These are phyloP conservation scores for Leptinotarsa peninsularis DNA, from an alignment of 2,888 invertebrate species.

Conservation along the genomic window DNA sequence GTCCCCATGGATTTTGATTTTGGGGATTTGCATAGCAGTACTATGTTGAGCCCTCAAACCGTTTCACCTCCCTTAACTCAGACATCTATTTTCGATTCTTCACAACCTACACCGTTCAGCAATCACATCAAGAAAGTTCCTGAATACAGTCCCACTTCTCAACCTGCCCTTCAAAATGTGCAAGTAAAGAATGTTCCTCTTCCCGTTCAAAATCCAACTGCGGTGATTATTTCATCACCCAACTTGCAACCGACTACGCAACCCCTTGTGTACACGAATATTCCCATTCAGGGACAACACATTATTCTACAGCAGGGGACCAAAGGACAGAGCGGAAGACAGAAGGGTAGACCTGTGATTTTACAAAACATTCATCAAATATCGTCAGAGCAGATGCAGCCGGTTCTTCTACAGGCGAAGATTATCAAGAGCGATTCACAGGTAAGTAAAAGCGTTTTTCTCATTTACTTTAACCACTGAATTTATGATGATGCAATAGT, in stretches of 20 bases:
- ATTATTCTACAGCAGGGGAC: conserved; percentile 51
- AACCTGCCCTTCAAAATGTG: conserved; percentile 46
- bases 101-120: conserved; percentile 55
- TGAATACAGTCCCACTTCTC: conserved; percentile 47
- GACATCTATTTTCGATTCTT: conserved; percentile 38
- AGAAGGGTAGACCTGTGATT: conserved; percentile 57
- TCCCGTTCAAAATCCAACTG: conserved; percentile 50
- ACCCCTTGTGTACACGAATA: conserved; percentile 60
- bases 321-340: conserved; percentile 28
- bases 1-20: conserved; percentile 68
- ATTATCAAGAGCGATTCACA: conserved; percentile 65
- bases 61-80: conserved; percentile 42
- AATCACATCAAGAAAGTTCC: conserved; percentile 39
- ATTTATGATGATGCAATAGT: conserved; percentile 5
- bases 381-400: conserved; percentile 63
- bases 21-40: conserved; percentile 58
- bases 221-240: conserved; percentile 58
- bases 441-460: conserved; percentile 20
- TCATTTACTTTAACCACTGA: background rate
- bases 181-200: conserved; percentile 48
- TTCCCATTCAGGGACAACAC: conserved; percentile 54
- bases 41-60: conserved; percentile 54
- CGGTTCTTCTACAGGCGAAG: conserved; percentile 77
- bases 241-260: conserved; percentile 54
- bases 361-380: conserved; percentile 63